A percentile compares a stretch with the other conserved stretches of the same genome.
Evolutionary conservation across 2,888 invertebrate genomes (phyloP).

Genomic region (Acanthosepion pharaonis): DNA sequence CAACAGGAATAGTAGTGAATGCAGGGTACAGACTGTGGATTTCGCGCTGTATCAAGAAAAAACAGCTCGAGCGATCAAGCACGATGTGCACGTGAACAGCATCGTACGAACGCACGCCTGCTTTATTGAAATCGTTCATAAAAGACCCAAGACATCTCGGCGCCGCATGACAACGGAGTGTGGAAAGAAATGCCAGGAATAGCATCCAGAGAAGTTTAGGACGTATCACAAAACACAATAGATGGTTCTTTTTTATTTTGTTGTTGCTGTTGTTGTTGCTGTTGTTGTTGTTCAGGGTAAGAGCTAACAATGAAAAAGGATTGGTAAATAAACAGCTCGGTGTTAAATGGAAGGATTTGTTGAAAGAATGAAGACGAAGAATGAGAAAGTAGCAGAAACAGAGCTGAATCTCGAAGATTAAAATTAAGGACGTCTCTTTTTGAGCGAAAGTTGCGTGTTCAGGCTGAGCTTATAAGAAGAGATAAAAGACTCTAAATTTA

Average conservation of each 20-base stretch:
- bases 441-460: too few species aligned
- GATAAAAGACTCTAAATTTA: too few species aligned
- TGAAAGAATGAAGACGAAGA: too few species aligned
- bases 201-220: not conserved
- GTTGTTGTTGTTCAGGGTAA: not conserved
- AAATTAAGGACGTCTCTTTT: too few species aligned
- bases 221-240: conserved; percentile 6
- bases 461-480: too few species aligned
- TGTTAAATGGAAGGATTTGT: too few species aligned
- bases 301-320: too few species aligned
- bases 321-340: too few species aligned
- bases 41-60: not conserved
- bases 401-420: too few species aligned
- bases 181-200: not conserved
- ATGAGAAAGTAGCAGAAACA: too few species aligned
- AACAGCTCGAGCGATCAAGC: not conserved
- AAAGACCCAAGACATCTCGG: not conserved
- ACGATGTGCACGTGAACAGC: not conserved
- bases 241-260: not conserved
- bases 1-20: not conserved
- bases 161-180: not conserved
- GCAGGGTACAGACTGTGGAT: not conserved
- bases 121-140: not conserved
- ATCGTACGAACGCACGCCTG: not conserved
- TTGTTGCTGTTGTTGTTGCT: not conserved